Evolutionary conservation across 2,797 vertebrate species (phyloP), one percentile per base, ranked within the genome.

Genomic region (Pantherophis alleghaniensis): DNA sequence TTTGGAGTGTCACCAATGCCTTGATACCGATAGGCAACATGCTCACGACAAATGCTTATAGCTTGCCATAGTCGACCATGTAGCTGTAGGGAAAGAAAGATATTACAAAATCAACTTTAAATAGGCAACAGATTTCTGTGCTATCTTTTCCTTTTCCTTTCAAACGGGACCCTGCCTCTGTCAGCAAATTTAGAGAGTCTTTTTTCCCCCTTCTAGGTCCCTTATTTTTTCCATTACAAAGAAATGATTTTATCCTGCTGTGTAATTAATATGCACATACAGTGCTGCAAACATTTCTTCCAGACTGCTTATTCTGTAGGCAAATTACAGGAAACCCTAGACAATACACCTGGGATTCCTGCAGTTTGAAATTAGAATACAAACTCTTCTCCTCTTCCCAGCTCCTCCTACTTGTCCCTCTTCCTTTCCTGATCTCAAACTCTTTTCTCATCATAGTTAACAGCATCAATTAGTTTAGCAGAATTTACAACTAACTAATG

Each of bases 271-370:
- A 97, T 95, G 0, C 95, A 91, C 95, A 95, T 97, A 98, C 83
- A 95, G 95, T 95, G 96, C 96, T 95, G 96, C 96, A 97, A 97
- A 97, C 95, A 92, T 97, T 96, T 98, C 96, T 96, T 97, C 96
- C 96, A 97, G 97, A 96, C 97, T 97, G 97, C 97, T 98, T 97
- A 96, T 98, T 98, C 97, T 97, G 96, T 95, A 96, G 96, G 96
- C 96, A 98, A 98, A 98, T 98, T 97, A 96, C 97, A 98, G 97
- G 97, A 98, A 98, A 97, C 98, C 96, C 97, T 97, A 96, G 97
- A 97, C 97, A 97, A 97, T 97, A 96, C 97, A 98, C 97, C 97
- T 97, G 97, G 97, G 97, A 97, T 94, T 96, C 97, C 96, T 97
- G 97, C 97, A 97, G 97, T 97, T 97, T 96, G 94, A 97, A 98